Evolutionary conservation across 2,888 invertebrate genomes (phyloP).

Genomic region (Leptinotarsa tumamoca): DNA sequence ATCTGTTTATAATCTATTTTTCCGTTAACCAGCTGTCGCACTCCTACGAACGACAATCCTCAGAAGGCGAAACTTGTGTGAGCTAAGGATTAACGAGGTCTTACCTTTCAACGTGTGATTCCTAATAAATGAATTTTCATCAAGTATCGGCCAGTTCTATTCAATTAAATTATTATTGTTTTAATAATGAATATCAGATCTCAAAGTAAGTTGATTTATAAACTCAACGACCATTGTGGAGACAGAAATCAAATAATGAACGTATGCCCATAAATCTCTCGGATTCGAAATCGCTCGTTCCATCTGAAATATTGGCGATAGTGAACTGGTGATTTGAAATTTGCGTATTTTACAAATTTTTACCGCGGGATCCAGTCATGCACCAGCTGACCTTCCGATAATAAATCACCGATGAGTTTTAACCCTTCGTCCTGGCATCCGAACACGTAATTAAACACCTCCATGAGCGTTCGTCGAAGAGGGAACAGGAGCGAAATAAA

Average conservation of each 20-base stretch:
- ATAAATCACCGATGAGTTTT: conserved; percentile 64
- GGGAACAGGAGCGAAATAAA: too few species aligned
- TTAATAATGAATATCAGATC: too few species aligned
- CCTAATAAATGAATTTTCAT: too few species aligned
- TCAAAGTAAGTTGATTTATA: background rate
- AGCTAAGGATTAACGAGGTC: too few species aligned
- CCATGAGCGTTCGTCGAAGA: conserved; percentile 20
- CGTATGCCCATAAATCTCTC: conserved; percentile 8
- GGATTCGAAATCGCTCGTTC: background rate
- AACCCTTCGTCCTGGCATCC: conserved; percentile 44
- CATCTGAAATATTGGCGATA: conserved; percentile 33
- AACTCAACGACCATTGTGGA: background rate
- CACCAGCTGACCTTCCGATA: conserved; percentile 60
- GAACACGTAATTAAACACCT: conserved; percentile 62
- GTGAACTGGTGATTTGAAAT: conserved; percentile 55
- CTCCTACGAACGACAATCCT: too few species aligned
- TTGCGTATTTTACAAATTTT: conserved; percentile 52
- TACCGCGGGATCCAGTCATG: conserved; percentile 51
- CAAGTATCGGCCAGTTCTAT: too few species aligned
- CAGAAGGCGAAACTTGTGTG: too few species aligned
- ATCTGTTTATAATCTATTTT: too few species aligned
- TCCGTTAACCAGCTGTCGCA: too few species aligned
- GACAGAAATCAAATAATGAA: background rate
- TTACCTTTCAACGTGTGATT: too few species aligned
- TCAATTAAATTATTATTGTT: too few species aligned